Evolutionary conservation across 2,113 vertebrate species (phyloP).

Genomic region (Cheilinus undulatus): DNA sequence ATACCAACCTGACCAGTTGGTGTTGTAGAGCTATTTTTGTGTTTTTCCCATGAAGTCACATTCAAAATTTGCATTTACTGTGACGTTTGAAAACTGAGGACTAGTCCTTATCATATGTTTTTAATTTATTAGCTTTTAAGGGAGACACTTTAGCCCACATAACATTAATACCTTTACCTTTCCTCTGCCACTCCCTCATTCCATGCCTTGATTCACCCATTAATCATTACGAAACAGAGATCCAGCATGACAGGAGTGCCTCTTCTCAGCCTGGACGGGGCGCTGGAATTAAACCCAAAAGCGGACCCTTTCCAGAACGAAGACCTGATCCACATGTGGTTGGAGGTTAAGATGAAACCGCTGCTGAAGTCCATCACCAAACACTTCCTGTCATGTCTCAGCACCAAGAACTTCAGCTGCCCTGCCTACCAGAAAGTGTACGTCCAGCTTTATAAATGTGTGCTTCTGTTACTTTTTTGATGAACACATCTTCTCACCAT

Average conservation of each 20-base stretch:
- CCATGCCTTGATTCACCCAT: background rate
- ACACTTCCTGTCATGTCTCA: slow-evolving; percentile 81
- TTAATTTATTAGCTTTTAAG: background rate
- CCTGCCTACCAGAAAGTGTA: slow-evolving; percentile 82
- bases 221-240: slow-evolving; percentile 47
- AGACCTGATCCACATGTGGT: slow-evolving; percentile 78
- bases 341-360: slow-evolving; percentile 78
- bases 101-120: background rate
- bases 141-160: background rate
- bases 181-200: background rate
- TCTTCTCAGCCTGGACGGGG: slow-evolving; percentile 62
- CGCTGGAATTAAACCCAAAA: slow-evolving; percentile 22
- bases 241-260: slow-evolving; percentile 65
- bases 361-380: slow-evolving; percentile 76
- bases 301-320: slow-evolving; percentile 68
- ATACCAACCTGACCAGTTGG: slow-evolving; percentile 16
- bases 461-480: background rate
- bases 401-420: slow-evolving; percentile 84
- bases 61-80: background rate
- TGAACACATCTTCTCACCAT: background rate
- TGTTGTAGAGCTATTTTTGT: background rate
- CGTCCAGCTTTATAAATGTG: background rate
- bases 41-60: background rate
- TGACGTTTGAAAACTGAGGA: background rate
- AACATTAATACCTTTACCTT: too few relatives aligned